Evolutionary conservation across 2,113 vertebrate genomes (phyloP).

Genomic region (Aix galericulata): DNA sequence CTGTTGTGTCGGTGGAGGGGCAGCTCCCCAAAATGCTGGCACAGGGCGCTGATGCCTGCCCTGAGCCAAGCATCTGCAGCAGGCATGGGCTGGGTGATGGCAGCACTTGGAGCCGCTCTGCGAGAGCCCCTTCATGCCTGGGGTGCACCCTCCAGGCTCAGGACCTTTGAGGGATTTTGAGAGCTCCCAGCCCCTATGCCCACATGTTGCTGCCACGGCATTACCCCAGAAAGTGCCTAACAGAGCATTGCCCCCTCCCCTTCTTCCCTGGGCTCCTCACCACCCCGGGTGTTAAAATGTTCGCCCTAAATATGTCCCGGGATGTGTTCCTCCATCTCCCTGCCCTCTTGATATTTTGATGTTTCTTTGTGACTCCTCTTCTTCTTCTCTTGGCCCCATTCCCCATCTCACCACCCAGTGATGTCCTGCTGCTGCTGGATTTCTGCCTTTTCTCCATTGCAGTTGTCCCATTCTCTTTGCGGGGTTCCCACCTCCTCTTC

Average conservation of each 20-base stretch:
- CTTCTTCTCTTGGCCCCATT: neutral
- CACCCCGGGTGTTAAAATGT: neutral
- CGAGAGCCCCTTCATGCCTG: neutral
- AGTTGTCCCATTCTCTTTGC: neutral
- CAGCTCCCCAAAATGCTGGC: accelerated
- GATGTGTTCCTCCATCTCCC: neutral
- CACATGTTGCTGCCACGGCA: neutral
- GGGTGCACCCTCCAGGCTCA: neutral
- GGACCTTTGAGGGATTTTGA: neutral
- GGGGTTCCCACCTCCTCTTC: neutral
- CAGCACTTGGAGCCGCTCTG: neutral
- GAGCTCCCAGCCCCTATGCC: accelerated
- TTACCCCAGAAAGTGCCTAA: neutral
- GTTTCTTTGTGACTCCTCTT: neutral
- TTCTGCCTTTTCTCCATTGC: neutral
- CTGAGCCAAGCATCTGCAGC: accelerated
- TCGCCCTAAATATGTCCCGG: neutral
- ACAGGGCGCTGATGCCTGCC: neutral
- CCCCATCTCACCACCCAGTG: accelerated
- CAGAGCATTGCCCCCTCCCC: neutral
- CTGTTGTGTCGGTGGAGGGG: neutral
- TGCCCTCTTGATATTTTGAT: accelerated
- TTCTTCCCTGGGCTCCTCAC: neutral
- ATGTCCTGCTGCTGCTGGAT: neutral
- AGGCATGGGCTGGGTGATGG: neutral